These are phyloP conservation scores for Scolopax rusticola DNA, from an alignment of 2,797 vertebrate species.

Conservation along the genomic window DNA sequence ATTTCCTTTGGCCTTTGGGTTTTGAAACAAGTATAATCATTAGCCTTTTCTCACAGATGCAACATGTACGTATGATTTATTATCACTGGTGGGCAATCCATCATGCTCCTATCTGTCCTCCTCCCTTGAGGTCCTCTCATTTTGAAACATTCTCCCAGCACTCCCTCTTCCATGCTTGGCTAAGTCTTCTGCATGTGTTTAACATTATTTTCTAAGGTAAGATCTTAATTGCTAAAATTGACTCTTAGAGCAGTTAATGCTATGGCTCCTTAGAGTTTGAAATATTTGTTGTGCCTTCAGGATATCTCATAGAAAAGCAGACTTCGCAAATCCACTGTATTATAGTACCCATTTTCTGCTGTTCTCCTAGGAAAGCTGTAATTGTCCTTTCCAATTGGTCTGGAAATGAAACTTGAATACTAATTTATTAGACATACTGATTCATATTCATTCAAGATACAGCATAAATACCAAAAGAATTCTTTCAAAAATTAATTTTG, in stretches of 20 bases:
- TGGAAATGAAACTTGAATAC: not conserved
- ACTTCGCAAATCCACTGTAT: not conserved
- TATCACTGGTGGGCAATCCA: not conserved
- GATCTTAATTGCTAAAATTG: constrained; percentile 2
- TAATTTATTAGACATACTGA: not conserved
- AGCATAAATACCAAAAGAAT: not conserved
- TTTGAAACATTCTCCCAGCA: not conserved
- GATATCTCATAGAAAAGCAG: not conserved
- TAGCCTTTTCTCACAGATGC: not conserved
- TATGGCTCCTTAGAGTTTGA: not conserved
- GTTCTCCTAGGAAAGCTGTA: not conserved
- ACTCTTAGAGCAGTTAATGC: not conserved
- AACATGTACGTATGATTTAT: not conserved
- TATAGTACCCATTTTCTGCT: not conserved
- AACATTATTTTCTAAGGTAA: not conserved
- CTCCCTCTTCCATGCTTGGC: not conserved
- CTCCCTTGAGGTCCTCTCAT: not conserved
- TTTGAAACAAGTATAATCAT: not conserved
- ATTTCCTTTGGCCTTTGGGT: not conserved
- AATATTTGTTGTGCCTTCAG: constrained; percentile 14
- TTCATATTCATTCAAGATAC: not conserved
- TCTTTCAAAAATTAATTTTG: not conserved
- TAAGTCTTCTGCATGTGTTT: not conserved
- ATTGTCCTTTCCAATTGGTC: not conserved
- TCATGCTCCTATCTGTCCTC: not conserved